Evolutionary conservation across 2,888 invertebrate species (phyloP).

Genomic region (Acanthopleura granulata): DNA sequence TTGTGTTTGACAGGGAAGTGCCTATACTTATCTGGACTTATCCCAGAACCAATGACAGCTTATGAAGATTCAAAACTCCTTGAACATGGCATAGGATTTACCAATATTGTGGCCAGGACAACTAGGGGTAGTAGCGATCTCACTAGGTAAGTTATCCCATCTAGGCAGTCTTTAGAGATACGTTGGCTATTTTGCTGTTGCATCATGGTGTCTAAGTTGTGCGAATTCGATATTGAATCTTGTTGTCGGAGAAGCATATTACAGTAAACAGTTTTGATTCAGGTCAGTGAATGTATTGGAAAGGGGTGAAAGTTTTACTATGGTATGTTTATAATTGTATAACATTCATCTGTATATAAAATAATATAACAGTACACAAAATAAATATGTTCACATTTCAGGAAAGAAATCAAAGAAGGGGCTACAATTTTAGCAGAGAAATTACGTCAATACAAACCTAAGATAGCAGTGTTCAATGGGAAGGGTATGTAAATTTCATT

Average conservation of each 20-base stretch:
- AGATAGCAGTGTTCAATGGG: conserved; percentile 98
- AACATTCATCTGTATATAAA: no score
- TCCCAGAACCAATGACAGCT: conserved; percentile 94
- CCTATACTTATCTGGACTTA: conserved; percentile 92
- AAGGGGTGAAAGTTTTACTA: no score
- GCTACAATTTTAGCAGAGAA: conserved; percentile 90
- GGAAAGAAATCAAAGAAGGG: conserved; percentile 73
- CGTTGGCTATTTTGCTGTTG: no score
- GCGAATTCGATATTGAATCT: no score
- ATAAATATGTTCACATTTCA: conserved; percentile 30
- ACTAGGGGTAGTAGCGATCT: conserved; percentile 97
- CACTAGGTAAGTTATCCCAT: conserved; percentile 71
- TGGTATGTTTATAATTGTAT: no score
- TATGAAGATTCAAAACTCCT: conserved; percentile 95
- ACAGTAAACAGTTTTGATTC: no score
- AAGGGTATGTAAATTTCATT: conserved; percentile 76
- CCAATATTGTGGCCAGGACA: conserved; percentile 96
- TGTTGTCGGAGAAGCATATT: no score
- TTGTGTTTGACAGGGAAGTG: conserved; percentile 82
- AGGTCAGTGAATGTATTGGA: no score
- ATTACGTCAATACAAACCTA: conserved; percentile 91
- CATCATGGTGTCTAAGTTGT: no score
- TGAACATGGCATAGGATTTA: conserved; percentile 96
- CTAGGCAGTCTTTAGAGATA: background rate
- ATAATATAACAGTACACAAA: no score